A percentile compares a stretch with the other conserved stretches of the same genome.
These are phyloP conservation scores for Hypomecis punctinalis DNA, from an alignment of 2,888 invertebrate genomes.

Conservation along the genomic window DNA sequence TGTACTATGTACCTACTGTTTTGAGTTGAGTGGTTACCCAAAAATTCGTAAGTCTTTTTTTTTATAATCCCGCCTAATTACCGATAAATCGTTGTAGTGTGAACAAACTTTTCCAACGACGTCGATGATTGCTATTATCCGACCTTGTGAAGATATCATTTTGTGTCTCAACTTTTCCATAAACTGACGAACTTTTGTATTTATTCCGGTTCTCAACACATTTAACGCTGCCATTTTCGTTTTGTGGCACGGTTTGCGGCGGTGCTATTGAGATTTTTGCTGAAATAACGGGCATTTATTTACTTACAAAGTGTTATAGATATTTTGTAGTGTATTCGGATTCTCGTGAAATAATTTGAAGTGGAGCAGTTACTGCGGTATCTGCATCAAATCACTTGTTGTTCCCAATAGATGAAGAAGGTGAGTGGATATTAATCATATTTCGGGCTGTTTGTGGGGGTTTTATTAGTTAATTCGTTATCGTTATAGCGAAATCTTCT, in stretches of 20 bases:
- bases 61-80: not conserved
- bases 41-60: too few species aligned
- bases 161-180: constrained; percentile 13
- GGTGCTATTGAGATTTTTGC: constrained; percentile 66
- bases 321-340: constrained; percentile 58
- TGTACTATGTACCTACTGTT: too few species aligned
- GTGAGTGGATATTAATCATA: constrained; percentile 71
- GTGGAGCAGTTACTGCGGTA: constrained; percentile 57
- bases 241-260: constrained; percentile 82
- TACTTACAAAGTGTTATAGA: constrained; percentile 57
- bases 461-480: constrained; percentile 14
- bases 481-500: not conserved
- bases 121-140: constrained; percentile 39
- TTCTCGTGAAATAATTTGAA: constrained; percentile 52
- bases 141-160: constrained; percentile 41
- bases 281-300: constrained; percentile 59
- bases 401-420: constrained; percentile 77
- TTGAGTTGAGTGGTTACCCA: too few species aligned
- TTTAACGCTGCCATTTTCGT: constrained; percentile 84
- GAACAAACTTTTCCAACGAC: constrained; percentile 6
- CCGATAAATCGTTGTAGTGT: constrained; percentile 1
- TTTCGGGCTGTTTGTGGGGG: constrained; percentile 33
- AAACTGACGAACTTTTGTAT: constrained; percentile 28
- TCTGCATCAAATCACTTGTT: constrained; percentile 63
- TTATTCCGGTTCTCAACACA: constrained; percentile 53